A percentile compares a stretch with the other conserved stretches of the same genome.
Conservation (phyloP, 2,888 invertebrate genomes). For the Cartodere bifasciata region DNA sequence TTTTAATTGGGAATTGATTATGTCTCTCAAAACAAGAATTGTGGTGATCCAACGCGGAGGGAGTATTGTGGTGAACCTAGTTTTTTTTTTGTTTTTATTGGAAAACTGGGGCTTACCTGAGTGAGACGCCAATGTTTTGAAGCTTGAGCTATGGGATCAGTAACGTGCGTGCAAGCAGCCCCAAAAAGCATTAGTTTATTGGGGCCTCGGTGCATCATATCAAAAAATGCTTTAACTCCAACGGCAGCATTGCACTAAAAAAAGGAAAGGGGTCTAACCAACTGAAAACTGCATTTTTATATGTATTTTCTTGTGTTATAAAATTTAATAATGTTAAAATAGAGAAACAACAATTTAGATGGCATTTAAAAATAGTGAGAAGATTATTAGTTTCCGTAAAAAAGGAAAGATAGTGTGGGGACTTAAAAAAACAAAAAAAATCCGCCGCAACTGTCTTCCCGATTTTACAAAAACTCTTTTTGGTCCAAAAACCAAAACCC, state of each 20-base stretch:
- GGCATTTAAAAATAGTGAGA: no score
- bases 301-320: no score
- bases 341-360: no score
- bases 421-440: no score
- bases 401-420: no score
- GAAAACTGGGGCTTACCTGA: conserved; percentile 47
- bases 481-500: no score
- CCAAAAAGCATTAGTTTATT: conserved; percentile 93
- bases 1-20: no score
- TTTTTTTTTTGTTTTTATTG: conserved; percentile 7
- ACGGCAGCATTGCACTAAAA: conserved; percentile 86
- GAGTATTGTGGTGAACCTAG: no score
- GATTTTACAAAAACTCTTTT: conserved; percentile 35
- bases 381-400: no score
- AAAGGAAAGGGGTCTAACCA: no score
- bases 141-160: conserved; percentile 93
- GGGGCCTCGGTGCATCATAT: conserved; percentile 89
- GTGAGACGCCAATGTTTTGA: conserved; percentile 95
- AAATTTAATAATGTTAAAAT: no score
- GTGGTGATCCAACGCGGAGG: not conserved
- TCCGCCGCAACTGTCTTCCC: conserved; percentile 56
- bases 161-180: conserved; percentile 91
- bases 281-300: no score
- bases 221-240: conserved; percentile 89
- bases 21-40: not conserved